Evolutionary conservation across 2,888 invertebrate genomes (phyloP), one percentile per base, ranked within the genome.

Genomic region (Agrotis exclamationis): DNA sequence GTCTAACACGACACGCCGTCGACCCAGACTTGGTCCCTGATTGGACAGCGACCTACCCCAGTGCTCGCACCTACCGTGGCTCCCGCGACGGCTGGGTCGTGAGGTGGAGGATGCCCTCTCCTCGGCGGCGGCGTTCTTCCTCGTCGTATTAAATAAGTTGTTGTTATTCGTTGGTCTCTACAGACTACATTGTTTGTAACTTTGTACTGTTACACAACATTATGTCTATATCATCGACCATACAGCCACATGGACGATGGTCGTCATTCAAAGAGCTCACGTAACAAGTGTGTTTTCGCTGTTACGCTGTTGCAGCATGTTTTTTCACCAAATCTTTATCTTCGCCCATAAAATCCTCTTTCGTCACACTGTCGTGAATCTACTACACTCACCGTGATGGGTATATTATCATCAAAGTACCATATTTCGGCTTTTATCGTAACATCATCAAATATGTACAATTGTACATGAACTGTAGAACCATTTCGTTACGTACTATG

Each of bases 301-400:
- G 82, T 80, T 76, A 74, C 63, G 56, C 51, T 77, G 64, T 82
- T 81, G 60, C 69, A 66, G 56, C 71, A 75, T 63, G 65, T 50
- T 53, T 68, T 83, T 84, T 81, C 73, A 80, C 76, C 76, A 83
- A 83, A 78, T 77, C 74, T 81, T 66, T 69, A 78, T 74, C 76
- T 77, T 62, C 74, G 69, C 53, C 74, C 83, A 82, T 87, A 84
- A 85, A 84, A 85, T 73, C 69, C 59, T 76, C 78, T 63, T 86
- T 86, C 83, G 85, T 87, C 85, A 87, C 86, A 87, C 80, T 82
- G 80, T 79, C 79, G 64, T 78, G 81, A 28, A 3, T 74, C 67
- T 63, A 50, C 74, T 54, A 70, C 74, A n/a, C n/a, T n/a, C 64
- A 68, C 76, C 74, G 74, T 76, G 67, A 81, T 66, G 62, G 71